A percentile compares a stretch with the other conserved stretches of the same genome.
Conservation (phyloP, 2,888 invertebrate species). For the Biston stratarius region DNA sequence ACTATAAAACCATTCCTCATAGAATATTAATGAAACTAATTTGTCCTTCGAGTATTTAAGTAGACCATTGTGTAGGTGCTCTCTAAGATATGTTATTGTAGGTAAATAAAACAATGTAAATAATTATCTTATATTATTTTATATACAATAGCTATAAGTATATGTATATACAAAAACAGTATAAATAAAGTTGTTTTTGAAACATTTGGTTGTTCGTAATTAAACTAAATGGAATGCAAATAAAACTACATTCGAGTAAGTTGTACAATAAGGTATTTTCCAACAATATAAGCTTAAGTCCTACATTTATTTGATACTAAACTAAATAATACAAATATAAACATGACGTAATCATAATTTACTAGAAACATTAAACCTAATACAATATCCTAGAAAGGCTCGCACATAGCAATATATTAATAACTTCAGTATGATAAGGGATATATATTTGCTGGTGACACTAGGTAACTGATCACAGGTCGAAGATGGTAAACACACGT, state of each 20-base stretch:
- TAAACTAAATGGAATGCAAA: slow-evolving; percentile 27
- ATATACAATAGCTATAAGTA: slow-evolving; percentile 22
- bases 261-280: not conserved
- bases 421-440: no score
- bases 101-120: slow-evolving; percentile 21
- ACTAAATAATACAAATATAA: no score
- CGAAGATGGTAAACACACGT: no score
- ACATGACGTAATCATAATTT: no score
- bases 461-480: no score
- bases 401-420: no score
- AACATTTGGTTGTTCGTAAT: slow-evolving; percentile 33
- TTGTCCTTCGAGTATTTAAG: not conserved
- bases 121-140: slow-evolving; percentile 14
- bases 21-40: slow-evolving; percentile 3
- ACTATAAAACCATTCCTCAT: slow-evolving; percentile 32
- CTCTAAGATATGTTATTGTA: slow-evolving; percentile 6
- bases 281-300: no score
- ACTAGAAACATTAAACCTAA: no score
- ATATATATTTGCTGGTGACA: no score
- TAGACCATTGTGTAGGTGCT: slow-evolving; percentile 26
- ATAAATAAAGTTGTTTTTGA: slow-evolving; percentile 25
- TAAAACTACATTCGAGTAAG: slow-evolving; percentile 8
- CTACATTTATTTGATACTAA: no score
- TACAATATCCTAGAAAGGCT: no score
- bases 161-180: slow-evolving; percentile 20